phyloP scores from a whole-genome alignment of 1,140 invertebrate genomes.

The Eupristina koningsbergeri region DNA sequence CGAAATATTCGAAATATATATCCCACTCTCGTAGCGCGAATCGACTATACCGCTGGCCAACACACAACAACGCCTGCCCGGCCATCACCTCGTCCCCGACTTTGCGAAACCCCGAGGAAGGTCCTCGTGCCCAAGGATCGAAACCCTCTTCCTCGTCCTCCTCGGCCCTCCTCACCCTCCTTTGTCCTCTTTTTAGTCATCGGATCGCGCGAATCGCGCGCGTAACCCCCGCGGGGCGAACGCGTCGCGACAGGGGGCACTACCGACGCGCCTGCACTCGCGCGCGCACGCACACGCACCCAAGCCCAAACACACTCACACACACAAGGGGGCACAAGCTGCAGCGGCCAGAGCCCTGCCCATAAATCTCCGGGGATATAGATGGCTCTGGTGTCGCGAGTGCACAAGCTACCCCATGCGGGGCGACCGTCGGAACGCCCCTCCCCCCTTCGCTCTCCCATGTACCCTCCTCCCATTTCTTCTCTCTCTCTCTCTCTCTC shows the following conservation, averaged over 20 bases:
- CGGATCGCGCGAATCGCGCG: conserved; percentile 66
- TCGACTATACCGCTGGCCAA: background rate
- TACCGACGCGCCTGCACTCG: conserved; percentile 62
- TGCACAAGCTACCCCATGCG: conserved; percentile 68
- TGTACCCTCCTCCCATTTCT: conserved; percentile 46
- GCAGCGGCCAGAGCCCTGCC: conserved; percentile 64
- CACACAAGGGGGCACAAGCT: background rate
- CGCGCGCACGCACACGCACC: no score
- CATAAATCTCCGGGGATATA: conserved; percentile 73
- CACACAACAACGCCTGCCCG: no score
- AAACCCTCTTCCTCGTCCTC: background rate
- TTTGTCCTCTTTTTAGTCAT: background rate
- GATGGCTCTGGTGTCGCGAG: conserved; percentile 73
- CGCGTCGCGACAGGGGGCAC: conserved; percentile 71
- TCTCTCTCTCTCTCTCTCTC: background rate
- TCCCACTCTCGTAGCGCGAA: background rate
- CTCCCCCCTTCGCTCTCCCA: conserved; percentile 52
- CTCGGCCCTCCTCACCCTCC: background rate
- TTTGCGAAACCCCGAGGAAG: background rate
- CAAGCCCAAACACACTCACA: background rate
- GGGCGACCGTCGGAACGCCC: conserved; percentile 68
- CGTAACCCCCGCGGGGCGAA: conserved; percentile 72
- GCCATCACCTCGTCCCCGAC: no score
- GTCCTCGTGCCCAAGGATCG: background rate
- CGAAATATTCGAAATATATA: conserved; percentile 40